These are phyloP conservation scores for Sicus ferrugineus DNA, from an alignment of 2,888 invertebrate genomes.

Conservation along the genomic window DNA sequence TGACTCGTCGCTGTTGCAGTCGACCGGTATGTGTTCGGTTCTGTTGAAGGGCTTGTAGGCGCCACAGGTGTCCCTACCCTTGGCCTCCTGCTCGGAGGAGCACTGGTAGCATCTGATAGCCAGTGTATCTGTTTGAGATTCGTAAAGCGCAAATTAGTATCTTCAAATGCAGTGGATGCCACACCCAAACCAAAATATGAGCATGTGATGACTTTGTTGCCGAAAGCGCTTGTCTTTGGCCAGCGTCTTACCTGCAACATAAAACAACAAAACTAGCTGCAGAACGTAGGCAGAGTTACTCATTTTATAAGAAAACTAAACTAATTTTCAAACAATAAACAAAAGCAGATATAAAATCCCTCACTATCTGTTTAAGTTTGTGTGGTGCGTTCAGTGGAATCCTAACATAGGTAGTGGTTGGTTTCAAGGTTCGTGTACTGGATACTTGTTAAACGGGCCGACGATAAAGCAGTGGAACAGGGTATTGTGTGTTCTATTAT, in stretches of 20 bases:
- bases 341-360: no score
- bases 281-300: not conserved
- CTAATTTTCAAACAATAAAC: not conserved
- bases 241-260: conserved; percentile 36
- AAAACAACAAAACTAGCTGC: conserved; percentile 23
- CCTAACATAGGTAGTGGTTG: not conserved
- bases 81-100: conserved; percentile 82
- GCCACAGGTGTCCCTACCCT: conserved; percentile 83
- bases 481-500: no score
- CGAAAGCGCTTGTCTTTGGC: not conserved
- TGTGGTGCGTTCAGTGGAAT: not conserved
- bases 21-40: conserved; percentile 85
- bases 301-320: conserved; percentile 2
- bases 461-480: not conserved
- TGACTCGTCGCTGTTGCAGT: conserved; percentile 94
- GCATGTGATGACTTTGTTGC: not conserved
- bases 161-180: conserved; percentile 30
- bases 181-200: conserved; percentile 39
- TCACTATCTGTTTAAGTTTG: no score
- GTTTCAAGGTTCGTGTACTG: not conserved
- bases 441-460: not conserved
- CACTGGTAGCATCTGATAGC: conserved; percentile 94
- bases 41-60: conserved; percentile 87
- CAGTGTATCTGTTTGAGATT: conserved; percentile 46
- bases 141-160: conserved; percentile 20